Evolutionary conservation across 1,140 invertebrate genomes (phyloP).

Genomic region (Magallana ariakensis): DNA sequence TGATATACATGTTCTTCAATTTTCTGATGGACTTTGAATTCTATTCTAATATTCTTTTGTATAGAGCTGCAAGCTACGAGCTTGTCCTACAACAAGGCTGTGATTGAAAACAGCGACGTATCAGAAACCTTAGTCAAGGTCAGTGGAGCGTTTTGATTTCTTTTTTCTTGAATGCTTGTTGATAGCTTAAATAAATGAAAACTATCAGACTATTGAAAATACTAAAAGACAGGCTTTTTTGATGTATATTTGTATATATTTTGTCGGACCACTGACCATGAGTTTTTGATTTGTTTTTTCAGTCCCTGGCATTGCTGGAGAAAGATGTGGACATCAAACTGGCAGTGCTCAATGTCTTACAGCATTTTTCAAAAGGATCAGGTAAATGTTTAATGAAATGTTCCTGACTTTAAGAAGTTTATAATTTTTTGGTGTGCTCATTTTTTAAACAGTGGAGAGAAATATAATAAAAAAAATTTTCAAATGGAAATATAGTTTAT

Average conservation of each 20-base stretch:
- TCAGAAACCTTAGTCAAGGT: conserved; percentile 79
- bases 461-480: too few relatives aligned
- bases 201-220: too few relatives aligned
- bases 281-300: conserved; percentile 31
- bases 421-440: too few relatives aligned
- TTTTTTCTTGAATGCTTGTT: neutral
- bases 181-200: too few relatives aligned
- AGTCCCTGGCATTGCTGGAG: conserved; percentile 78
- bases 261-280: too few relatives aligned
- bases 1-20: neutral
- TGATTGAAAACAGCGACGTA: conserved; percentile 78
- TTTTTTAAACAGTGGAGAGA: too few relatives aligned
- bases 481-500: too few relatives aligned
- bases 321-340: conserved; percentile 73
- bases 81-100: conserved; percentile 73
- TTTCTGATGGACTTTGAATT: neutral
- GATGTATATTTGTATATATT: too few relatives aligned
- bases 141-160: neutral
- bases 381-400: conserved; percentile 61
- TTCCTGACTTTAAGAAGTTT: too few relatives aligned
- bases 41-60: conserved; percentile 39
- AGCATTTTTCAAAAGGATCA: conserved; percentile 76
- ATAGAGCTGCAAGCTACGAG: conserved; percentile 74
- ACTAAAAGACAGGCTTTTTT: too few relatives aligned
- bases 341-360: conserved; percentile 75